Base-by-base conservation (phyloP, 1,140 invertebrate species). In the Lerema accius region DNA sequence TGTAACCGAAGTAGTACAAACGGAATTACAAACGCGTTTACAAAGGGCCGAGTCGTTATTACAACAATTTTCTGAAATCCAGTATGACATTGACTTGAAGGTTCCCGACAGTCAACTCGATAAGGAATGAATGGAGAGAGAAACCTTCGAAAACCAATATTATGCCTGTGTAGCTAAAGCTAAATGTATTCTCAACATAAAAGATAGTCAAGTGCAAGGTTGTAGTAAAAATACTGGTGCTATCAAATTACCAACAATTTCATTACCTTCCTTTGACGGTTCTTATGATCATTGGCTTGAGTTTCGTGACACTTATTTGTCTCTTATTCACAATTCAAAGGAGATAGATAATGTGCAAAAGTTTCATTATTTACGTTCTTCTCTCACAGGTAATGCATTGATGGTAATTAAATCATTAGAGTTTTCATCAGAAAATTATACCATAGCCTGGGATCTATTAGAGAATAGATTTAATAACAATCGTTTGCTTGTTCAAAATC, bases 121-220 rank as follows among this genome's bases (percentile, higher is more conserved):
- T 11, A 37, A 11, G n/a, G 35, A 37, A 11, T 37, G n/a, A 11
- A 2, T 37, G 4, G 56, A 59, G 43, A 48, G 56, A 14, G 43
- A 59, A 59, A 32, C 42, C n/a, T 59, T 59, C 19, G 56, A 59
- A 35, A 37, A 32, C 28, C 56, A 59, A 28, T 59, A 32, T 39
- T 59, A 48, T 48, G 43, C 56, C 5, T 32, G 37, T 48, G 45
- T 60, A 23, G 16, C 56, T 43, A 60, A 60, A 49, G 46, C 42
- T 40, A 60, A 60, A 23, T 60, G 43, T 43, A 58, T 17, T n/a
- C n/a, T 58, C 1, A 19, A 42, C 14, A 40, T 26, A 45, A 58
- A 16, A 10, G 19, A 58, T 4, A 16, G 51, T 43, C 37, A 43
- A n/a, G 11, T 2, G 1, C 4, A 32, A 32, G 7, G 9, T 9